Percentiles rank a stretch among this genome's conserved stretches.
phyloP scores from a whole-genome alignment of 2,888 invertebrate genomes.

The Synergus umbraculus region DNA sequence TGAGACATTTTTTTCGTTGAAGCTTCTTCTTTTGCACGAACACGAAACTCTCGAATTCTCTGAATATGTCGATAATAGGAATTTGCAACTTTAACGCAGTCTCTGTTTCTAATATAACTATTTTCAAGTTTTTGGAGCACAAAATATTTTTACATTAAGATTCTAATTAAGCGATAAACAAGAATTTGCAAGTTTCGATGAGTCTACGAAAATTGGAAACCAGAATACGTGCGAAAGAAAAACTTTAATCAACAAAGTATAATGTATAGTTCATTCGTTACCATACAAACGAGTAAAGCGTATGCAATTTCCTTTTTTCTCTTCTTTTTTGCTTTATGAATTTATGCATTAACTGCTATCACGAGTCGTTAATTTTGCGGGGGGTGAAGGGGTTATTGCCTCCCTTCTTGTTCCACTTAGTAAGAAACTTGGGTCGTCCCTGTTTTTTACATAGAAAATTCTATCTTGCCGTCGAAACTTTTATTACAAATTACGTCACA shows the following conservation, averaged over 20 bases:
- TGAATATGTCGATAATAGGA: too few relatives aligned
- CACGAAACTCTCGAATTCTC: too few relatives aligned
- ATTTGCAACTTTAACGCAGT: too few relatives aligned
- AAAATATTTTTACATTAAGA: not conserved
- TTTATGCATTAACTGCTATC: constrained; percentile 42
- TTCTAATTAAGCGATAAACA: not conserved
- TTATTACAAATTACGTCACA: constrained; percentile 36
- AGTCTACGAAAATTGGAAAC: not conserved
- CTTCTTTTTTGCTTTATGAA: constrained; percentile 34
- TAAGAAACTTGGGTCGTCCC: constrained; percentile 32
- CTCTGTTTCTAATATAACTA: too few relatives aligned
- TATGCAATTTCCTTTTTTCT: constrained; percentile 32
- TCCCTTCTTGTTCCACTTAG: constrained; percentile 35
- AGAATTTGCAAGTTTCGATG: not conserved
- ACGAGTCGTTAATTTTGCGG: constrained; percentile 32
- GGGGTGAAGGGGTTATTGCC: constrained; percentile 15
- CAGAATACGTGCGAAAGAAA: not conserved
- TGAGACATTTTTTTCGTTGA: too few relatives aligned
- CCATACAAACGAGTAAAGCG: constrained; percentile 30
- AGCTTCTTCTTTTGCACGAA: too few relatives aligned
- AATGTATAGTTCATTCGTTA: constrained; percentile 26
- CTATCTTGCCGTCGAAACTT: constrained; percentile 34
- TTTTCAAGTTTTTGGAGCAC: too few relatives aligned
- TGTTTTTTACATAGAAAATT: constrained; percentile 35
- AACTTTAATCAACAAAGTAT: constrained; percentile 25